Conservation (phyloP, 1,140 invertebrate genomes). For the Adelges cooleyi region DNA sequence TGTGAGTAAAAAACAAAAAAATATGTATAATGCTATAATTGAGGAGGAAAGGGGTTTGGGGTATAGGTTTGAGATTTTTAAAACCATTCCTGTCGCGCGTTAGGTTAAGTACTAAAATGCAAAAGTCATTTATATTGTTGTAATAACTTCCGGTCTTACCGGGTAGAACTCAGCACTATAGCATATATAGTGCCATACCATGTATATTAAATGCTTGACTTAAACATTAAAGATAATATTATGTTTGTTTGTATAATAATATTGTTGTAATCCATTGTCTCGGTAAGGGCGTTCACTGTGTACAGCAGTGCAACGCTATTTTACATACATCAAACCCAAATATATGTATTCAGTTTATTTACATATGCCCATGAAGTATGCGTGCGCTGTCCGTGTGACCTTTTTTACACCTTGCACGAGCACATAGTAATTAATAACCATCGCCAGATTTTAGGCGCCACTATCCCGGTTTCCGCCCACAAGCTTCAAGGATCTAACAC, state of each 20-base stretch:
- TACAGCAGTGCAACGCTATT: neutral
- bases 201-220: too few relatives aligned
- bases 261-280: neutral
- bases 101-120: too few relatives aligned
- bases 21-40: too few relatives aligned
- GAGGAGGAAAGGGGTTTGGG: too few relatives aligned
- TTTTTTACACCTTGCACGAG: neutral
- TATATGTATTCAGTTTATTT: neutral
- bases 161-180: too few relatives aligned
- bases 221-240: too few relatives aligned
- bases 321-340: neutral
- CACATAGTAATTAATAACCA: neutral
- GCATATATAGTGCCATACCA: too few relatives aligned
- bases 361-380: neutral
- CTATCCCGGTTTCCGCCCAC: neutral
- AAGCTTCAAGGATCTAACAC: neutral
- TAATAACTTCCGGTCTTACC: too few relatives aligned
- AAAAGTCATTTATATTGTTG: too few relatives aligned
- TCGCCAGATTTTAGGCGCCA: neutral
- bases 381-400: constrained; percentile 4
- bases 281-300: neutral
- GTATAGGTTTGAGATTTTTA: too few relatives aligned
- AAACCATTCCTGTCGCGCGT: too few relatives aligned
- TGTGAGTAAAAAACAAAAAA: too few relatives aligned
- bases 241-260: neutral